These are phyloP conservation scores for Leptonema lineaticorne DNA, from an alignment of 1,140 invertebrate species.

Conservation along the genomic window DNA sequence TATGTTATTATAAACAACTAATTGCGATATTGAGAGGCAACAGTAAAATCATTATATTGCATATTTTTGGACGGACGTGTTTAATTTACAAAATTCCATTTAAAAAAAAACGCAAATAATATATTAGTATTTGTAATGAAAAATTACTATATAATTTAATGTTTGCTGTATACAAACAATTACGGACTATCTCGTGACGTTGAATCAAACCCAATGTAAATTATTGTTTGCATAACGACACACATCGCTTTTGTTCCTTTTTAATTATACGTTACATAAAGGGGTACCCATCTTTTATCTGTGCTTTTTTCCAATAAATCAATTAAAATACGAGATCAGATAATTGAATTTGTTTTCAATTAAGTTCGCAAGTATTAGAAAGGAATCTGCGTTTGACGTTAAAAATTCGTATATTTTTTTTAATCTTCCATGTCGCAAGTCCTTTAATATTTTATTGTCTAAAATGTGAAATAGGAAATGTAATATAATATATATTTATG, in stretches of 20 bases:
- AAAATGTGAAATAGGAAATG: background rate
- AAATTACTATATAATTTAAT: slow-evolving; percentile 33
- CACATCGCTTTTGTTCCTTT: slow-evolving; percentile 23
- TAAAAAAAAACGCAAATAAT: background rate
- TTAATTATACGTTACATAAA: slow-evolving; percentile 21
- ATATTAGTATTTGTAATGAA: background rate
- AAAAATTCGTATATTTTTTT: too few relatives aligned
- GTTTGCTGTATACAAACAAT: slow-evolving; percentile 34
- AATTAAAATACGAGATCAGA: background rate
- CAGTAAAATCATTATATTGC: too few relatives aligned
- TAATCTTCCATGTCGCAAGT: too few relatives aligned
- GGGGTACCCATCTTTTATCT: background rate
- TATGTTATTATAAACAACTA: too few relatives aligned
- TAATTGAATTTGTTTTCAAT: background rate
- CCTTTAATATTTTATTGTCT: too few relatives aligned
- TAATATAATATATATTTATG: background rate
- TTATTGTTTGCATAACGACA: slow-evolving; percentile 27
- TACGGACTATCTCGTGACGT: slow-evolving; percentile 35
- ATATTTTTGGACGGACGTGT: too few relatives aligned
- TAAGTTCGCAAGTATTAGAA: too few relatives aligned
- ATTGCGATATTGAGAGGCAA: too few relatives aligned
- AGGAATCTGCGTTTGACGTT: too few relatives aligned
- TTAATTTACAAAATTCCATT: too few relatives aligned
- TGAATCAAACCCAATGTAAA: slow-evolving; percentile 36
- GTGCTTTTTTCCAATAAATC: background rate